Evolutionary conservation across 2,113 vertebrate genomes (phyloP), one percentile per base, ranked within the genome.

Genomic region (Megalops atlanticus): DNA sequence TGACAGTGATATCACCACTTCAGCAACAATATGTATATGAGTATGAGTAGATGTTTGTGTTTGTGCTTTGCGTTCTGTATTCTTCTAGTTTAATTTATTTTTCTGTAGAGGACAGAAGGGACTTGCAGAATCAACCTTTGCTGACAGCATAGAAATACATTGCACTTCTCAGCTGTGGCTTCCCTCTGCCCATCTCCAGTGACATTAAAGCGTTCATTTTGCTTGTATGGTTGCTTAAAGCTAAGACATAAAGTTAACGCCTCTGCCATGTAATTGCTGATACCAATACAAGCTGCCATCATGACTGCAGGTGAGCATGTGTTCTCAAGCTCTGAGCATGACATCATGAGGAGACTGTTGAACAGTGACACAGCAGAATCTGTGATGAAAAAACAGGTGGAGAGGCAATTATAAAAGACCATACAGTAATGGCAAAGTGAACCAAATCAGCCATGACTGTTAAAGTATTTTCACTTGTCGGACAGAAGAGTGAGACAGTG

Each of bases 241-340:
- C n/a, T 64, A 2, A 64, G 49, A 31, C 10, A 68, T 40, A 3
- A 78, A 12, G 40, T 41, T n/a, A 18, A 78, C 24, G 39, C 16
- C 52, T 68, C 35, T n/a, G 14, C 24, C 24, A 10, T 27, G 18
- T 24, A 36, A 0, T 36, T 78, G 77, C 54, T 68, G 31, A 18
- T 78, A 78, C 77, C 77, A 78, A 24, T 40, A 78, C 52, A 78
- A 64, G 21, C 36, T 68, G 7, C n/a, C 52, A 35, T 52, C 35
- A n/a, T 68, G 33, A 68, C 58, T 40, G 38, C 52, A 68, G 27
- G 47, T 47, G 6, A 77, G 76, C 21, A 33, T 49, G 3, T n/a
- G 1, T 49, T 24, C 43, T 12, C 45, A 45, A 31, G 7, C 47
- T 21, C 35, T 45, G 3, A 7, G 14, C 6, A 38, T 21, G 7